Evolutionary conservation across 2,888 invertebrate genomes (phyloP), one percentile per base, ranked within the genome.

Genomic region (Villa cingulata): DNA sequence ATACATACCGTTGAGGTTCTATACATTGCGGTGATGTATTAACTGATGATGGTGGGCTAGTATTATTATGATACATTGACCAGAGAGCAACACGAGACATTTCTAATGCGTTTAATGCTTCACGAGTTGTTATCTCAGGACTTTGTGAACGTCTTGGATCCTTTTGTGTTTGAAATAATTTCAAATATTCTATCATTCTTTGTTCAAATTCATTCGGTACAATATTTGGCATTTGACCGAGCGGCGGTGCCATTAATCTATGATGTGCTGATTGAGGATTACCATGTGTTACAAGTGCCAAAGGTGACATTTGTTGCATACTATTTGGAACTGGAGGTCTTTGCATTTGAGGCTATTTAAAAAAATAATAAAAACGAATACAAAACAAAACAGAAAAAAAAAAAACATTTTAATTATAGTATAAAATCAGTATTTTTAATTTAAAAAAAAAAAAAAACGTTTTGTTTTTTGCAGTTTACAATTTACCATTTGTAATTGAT

Each of bases 61-160:
- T 74, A 66, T 76, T 77, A 61, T 82, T 84, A 65, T 83, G 83
- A 70, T 86, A 88, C 59, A 88, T 75, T 54, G 83, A 86, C 86
- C 86, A 88, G 20, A 89, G 72, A 1, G 84, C 82, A 55, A 87
- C 75, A 49, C 86, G 79, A 2, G 85, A 82, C 71, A 86, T 79
- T 63, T 87, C 86, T 49, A 85, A 70, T 12, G 82, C 81, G 55
- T 78, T 82, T 46, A 86, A 70, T 0, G 76, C 72, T 61, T 70
- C 73, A 59, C 75, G 61, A 53, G 75, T 58, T 72, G 76, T 59
- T 72, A 77, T 62, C 56, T 76, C 62, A 48, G 74, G 68, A 52
- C 65, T 68, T 51, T 63, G 66, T 2, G 68, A 64, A 43, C 62
- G 58, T 47, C 63, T 65, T 44, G 57, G 52, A 36, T 53, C 54